Conservation (phyloP, 1,140 invertebrate species). For the Drosophila sp. region DNA sequence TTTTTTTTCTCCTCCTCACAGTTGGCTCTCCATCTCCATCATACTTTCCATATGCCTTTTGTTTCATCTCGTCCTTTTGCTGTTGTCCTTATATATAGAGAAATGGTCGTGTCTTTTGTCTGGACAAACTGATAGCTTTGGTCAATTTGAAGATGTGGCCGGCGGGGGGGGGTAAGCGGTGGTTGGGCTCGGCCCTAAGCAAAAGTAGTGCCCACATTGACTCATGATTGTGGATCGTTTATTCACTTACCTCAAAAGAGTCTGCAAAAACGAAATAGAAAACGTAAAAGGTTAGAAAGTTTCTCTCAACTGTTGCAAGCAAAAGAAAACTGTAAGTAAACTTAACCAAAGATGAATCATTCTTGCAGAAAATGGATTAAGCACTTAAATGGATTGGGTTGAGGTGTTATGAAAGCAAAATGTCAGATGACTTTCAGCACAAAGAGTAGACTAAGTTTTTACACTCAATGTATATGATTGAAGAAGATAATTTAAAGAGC, state of each 20-base stretch:
- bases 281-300: conserved; percentile 10
- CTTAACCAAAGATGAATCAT: background rate
- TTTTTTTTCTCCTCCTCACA: background rate
- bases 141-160: conserved; percentile 14
- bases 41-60: conserved; percentile 47
- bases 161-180: no score
- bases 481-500: no score
- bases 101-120: conserved; percentile 13
- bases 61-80: conserved; percentile 43
- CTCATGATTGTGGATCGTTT: conserved; percentile 51
- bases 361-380: background rate
- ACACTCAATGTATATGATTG: no score
- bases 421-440: no score
- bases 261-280: background rate
- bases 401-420: background rate
- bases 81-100: conserved; percentile 3
- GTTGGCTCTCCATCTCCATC: background rate
- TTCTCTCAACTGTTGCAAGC: background rate
- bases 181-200: background rate
- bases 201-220: conserved; percentile 32
- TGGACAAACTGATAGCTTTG: conserved; percentile 40
- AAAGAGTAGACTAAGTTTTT: no score
- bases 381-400: background rate
- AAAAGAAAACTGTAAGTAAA: conserved; percentile 4
- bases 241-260: conserved; percentile 48